Evolutionary conservation across 2,888 invertebrate species (phyloP), one percentile per base, ranked within the genome.

Genomic region (Trissolcus japonicus): DNA sequence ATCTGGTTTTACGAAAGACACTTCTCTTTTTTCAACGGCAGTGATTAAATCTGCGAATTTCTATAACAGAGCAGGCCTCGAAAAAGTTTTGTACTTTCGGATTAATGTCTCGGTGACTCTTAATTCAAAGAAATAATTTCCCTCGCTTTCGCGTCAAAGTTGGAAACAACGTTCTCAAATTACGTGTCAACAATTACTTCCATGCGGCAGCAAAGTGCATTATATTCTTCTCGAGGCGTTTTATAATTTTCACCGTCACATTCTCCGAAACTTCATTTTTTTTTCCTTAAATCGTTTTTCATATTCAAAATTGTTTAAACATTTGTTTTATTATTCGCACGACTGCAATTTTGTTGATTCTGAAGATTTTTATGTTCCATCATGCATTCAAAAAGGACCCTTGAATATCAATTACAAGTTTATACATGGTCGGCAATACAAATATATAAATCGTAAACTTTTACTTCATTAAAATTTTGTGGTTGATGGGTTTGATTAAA

Each of bases 391-490:
- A 35, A 35, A 9, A 35, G 35, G 14, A 46, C 46, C 14, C 0
- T n/a, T 46, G 46, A 16, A 46, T 62, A 71, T 71, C 53, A 63
- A 63, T 71, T 63, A 71, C 35, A 71, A 71, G 57, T 71, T 71
- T 71, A 51, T 43, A 63, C 43, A 46, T 41, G 41, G 51, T 17
- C 6, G 43, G 19, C 25, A 69, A 71, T 57, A 61, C 61, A 74
- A 67, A 55, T 66, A 54, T 51, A 55, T 51, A 61, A 62, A 53
- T 53, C 14, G 16, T 17, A 14, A 75, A 68, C 16, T 63, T 63
- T 68, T 35, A 14, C 11, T 67, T 74, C 67, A 67, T 74, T 74
- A 74, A 74, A 74, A 74, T 67, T 74, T 74, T 11, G 60, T 25
- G 57, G 56, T 53, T 17, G 54, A 16, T 46, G 16, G 56, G 17